phyloP scores from a whole-genome alignment of 2,113 vertebrate species.

The Phoenicopterus ruber region DNA sequence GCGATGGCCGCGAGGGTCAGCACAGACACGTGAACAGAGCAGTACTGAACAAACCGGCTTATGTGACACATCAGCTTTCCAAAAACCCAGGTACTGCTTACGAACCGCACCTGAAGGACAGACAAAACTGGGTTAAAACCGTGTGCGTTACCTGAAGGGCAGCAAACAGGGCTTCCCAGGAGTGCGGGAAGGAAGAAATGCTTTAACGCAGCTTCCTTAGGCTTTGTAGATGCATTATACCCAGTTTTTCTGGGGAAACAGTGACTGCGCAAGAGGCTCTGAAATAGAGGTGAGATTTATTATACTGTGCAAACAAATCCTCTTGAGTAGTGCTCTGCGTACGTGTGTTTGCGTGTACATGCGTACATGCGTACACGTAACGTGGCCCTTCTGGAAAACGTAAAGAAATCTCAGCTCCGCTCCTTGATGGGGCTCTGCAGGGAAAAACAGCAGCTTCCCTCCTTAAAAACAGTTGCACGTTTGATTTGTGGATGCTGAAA shows the following conservation, averaged over 20 bases:
- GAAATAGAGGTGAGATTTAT: background rate
- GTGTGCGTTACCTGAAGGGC: background rate
- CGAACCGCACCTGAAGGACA: slow-evolving; percentile 73
- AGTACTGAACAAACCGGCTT: slow-evolving; percentile 80
- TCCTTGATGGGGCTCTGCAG: background rate
- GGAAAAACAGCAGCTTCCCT: background rate
- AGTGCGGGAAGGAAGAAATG: background rate
- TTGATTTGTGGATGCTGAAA: background rate
- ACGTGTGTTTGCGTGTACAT: background rate
- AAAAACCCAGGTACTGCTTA: slow-evolving; percentile 81
- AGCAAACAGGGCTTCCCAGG: background rate
- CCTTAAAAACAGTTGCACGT: background rate
- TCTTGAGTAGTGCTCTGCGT: background rate
- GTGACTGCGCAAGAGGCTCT: background rate
- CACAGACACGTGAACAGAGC: slow-evolving; percentile 78
- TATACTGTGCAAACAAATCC: background rate
- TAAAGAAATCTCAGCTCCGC: background rate
- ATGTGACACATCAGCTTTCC: slow-evolving; percentile 81
- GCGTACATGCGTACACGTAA: background rate
- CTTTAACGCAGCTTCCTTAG: background rate
- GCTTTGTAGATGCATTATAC: background rate
- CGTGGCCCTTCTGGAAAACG: background rate
- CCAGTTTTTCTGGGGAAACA: background rate
- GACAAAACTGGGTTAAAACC: background rate
- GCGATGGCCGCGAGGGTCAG: slow-evolving; percentile 79